phyloP scores from a whole-genome alignment of 2,797 vertebrate species.

The Neosalanx taihuensis region DNA sequence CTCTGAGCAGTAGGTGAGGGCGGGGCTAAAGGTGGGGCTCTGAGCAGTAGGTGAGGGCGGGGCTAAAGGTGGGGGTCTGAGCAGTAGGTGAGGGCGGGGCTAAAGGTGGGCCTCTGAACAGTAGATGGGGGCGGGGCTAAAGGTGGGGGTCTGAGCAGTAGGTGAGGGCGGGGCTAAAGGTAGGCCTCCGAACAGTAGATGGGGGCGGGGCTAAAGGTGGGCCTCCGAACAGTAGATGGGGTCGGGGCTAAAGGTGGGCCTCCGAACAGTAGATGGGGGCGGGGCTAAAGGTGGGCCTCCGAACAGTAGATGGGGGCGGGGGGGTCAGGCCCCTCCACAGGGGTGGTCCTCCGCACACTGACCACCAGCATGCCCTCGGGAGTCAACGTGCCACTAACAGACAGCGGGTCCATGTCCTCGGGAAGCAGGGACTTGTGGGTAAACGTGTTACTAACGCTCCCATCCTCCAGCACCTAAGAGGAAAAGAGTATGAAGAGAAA shows the following conservation, averaged over 20 bases:
- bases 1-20: too few species aligned
- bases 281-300: conserved; percentile 53
- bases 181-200: fast-evolving
- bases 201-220: conserved; percentile 54
- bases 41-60: too few species aligned
- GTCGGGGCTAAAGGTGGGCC: neutral
- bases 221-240: conserved; percentile 59
- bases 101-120: neutral
- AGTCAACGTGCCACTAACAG: conserved; percentile 70
- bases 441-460: conserved; percentile 76
- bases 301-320: conserved; percentile 40
- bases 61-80: too few species aligned
- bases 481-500: neutral
- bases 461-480: conserved; percentile 75
- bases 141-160: neutral
- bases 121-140: too few species aligned
- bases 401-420: conserved; percentile 80
- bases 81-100: too few species aligned
- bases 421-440: conserved; percentile 82
- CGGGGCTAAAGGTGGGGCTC: too few species aligned
- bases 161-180: conserved; percentile 21
- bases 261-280: neutral
- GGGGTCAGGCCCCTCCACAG: neutral
- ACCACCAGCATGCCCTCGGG: conserved; percentile 70
- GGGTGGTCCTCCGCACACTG: conserved; percentile 52